A percentile compares a stretch with the other conserved stretches of the same genome.
Evolutionary conservation across 1,140 invertebrate genomes (phyloP).

Genomic region (Eueides isabella): DNA sequence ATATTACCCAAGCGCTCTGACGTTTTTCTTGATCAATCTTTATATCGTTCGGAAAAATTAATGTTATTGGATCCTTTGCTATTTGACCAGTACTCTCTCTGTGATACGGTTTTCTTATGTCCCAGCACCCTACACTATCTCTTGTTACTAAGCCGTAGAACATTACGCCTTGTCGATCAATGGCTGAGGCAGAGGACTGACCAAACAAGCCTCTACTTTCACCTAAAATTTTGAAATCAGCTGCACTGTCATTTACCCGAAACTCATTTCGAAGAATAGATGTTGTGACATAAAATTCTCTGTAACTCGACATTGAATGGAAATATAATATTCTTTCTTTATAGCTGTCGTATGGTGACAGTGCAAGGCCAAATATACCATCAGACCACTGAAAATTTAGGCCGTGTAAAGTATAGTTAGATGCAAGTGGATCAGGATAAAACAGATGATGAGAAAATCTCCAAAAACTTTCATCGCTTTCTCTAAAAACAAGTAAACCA

Average conservation of each 20-base stretch:
- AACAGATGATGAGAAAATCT: slow-evolving; percentile 89
- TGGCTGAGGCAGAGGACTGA: slow-evolving; percentile 88
- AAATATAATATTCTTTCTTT: slow-evolving; percentile 87
- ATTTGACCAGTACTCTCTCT: slow-evolving; percentile 85
- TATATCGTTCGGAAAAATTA: slow-evolving; percentile 91
- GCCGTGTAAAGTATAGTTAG: slow-evolving; percentile 87
- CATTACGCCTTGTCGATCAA: slow-evolving; percentile 88
- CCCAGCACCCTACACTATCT: slow-evolving; percentile 91
- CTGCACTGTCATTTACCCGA: slow-evolving; percentile 77
- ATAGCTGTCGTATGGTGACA: slow-evolving; percentile 84
- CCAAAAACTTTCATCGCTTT: slow-evolving; percentile 86
- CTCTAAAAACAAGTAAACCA: slow-evolving; percentile 87
- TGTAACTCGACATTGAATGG: slow-evolving; percentile 90
- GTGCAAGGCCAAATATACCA: slow-evolving; percentile 89
- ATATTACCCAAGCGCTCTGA: slow-evolving; percentile 89
- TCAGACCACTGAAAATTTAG: slow-evolving; percentile 91
- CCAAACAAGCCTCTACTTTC: slow-evolving; percentile 84
- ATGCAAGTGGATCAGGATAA: slow-evolving; percentile 88
- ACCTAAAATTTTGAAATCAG: slow-evolving; percentile 85
- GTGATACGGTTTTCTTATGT: slow-evolving; percentile 87
- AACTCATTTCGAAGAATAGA: slow-evolving; percentile 84
- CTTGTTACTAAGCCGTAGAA: slow-evolving; percentile 89
- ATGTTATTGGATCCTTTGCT: slow-evolving; percentile 82
- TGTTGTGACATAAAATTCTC: slow-evolving; percentile 88
- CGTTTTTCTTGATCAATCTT: slow-evolving; percentile 87